phyloP scores from a whole-genome alignment of 2,113 vertebrate genomes.

The Mola mola region DNA sequence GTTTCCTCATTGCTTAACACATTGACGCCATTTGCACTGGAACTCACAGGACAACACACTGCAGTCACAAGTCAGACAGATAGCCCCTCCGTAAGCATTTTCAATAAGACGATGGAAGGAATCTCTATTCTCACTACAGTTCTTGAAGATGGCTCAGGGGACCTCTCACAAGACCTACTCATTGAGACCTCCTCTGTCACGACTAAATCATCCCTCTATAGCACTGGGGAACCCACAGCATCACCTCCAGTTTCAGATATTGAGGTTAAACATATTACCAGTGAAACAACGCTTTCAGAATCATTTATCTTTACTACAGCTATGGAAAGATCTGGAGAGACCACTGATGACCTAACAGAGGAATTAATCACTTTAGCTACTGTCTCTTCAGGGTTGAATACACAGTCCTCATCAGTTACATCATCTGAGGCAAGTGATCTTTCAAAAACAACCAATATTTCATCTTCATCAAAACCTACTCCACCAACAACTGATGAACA shows the following conservation, averaged over 20 bases:
- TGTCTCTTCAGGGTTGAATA: too few species aligned
- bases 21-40: conserved; percentile 4
- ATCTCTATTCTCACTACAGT: not conserved
- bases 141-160: conserved; percentile 29
- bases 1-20: conserved; percentile 16
- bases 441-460: too few species aligned
- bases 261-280: too few species aligned
- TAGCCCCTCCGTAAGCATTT: not conserved
- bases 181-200: not conserved
- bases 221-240: not conserved
- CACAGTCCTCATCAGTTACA: too few species aligned
- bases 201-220: not conserved
- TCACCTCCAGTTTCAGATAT: not conserved
- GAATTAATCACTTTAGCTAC: too few species aligned
- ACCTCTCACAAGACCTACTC: not conserved
- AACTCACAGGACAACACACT: not conserved
- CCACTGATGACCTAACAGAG: too few species aligned
- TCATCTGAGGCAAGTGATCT: too few species aligned
- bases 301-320: too few species aligned
- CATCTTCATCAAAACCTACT: too few species aligned
- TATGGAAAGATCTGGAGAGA: too few species aligned
- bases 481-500: too few species aligned
- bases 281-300: too few species aligned
- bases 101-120: not conserved
- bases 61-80: conserved; percentile 2